These are phyloP conservation scores for Cremastinae sp. DNA, from an alignment of 2,888 invertebrate species.

Conservation along the genomic window DNA sequence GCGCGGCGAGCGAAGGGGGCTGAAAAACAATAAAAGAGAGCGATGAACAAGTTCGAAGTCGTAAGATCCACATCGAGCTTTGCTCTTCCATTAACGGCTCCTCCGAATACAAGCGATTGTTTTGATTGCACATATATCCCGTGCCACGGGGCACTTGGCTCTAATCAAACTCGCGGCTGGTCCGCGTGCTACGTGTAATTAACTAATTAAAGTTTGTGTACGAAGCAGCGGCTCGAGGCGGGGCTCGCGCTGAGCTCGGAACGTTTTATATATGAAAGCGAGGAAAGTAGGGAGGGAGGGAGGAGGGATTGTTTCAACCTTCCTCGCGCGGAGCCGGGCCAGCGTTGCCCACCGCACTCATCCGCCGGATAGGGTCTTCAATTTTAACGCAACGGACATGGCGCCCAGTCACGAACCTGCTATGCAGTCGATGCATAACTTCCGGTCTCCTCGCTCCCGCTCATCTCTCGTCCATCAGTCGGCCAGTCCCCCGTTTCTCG, in stretches of 20 bases:
- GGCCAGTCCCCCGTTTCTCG: slow-evolving; percentile 26
- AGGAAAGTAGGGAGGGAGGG: not conserved
- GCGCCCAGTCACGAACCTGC: slow-evolving; percentile 70
- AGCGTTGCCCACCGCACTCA: slow-evolving; percentile 63
- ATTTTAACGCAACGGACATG: slow-evolving; percentile 71
- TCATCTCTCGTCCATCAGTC: slow-evolving; percentile 6
- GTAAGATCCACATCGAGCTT: slow-evolving; percentile 33
- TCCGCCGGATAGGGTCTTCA: slow-evolving; percentile 71
- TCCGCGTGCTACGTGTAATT: slow-evolving; percentile 65
- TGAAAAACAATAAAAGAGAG: not conserved
- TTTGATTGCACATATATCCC: slow-evolving; percentile 54
- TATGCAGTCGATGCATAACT: slow-evolving; percentile 61
- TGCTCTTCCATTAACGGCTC: slow-evolving; percentile 31
- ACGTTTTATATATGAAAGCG: not conserved
- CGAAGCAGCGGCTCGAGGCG: slow-evolving; percentile 47
- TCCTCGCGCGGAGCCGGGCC: slow-evolving; percentile 41
- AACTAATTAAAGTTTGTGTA: slow-evolving; percentile 70
- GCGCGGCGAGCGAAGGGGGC: too few relatives aligned
- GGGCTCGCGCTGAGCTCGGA: slow-evolving; percentile 5
- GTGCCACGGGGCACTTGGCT: slow-evolving; percentile 42
- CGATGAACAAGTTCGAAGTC: not conserved
- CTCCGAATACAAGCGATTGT: slow-evolving; percentile 48
- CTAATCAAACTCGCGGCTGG: slow-evolving; percentile 57
- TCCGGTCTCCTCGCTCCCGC: slow-evolving; percentile 38
- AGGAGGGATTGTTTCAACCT: slow-evolving; percentile 30